Evolutionary conservation across 1,140 invertebrate species (phyloP).

Genomic region (Melanaphis sacchari): DNA sequence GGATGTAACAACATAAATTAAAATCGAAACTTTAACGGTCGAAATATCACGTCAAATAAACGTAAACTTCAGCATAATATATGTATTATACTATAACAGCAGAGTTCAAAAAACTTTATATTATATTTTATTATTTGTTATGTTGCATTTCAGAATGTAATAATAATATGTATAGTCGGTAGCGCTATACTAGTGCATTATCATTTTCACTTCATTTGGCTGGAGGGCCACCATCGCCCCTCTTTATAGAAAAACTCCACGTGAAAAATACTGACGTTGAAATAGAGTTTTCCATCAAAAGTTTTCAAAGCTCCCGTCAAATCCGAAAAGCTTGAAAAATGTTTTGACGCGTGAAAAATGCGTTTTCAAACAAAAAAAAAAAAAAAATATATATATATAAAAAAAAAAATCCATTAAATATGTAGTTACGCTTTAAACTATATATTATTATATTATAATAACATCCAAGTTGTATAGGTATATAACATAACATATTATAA

Average conservation of each 20-base stretch:
- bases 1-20: not conserved
- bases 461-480: not conserved
- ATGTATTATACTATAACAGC: not conserved
- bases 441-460: not conserved
- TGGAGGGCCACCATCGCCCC: constrained; percentile 17
- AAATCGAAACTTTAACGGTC: not conserved
- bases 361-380: not conserved
- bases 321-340: constrained; percentile 50
- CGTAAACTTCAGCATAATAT: not conserved
- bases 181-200: not conserved
- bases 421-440: not conserved
- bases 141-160: not conserved
- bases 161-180: not conserved
- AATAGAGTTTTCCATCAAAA: constrained; percentile 54
- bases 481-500: too few species aligned
- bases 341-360: constrained; percentile 47
- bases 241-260: constrained; percentile 34
- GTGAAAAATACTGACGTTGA: constrained; percentile 18
- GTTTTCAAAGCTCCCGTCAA: constrained; percentile 52
- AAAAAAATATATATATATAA: not conserved
- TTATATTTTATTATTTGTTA: not conserved
- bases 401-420: not conserved
- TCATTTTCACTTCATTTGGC: constrained; percentile 54
- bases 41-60: constrained; percentile 31
- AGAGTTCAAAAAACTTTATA: constrained; percentile 26